Evolutionary conservation across 2,888 invertebrate genomes (phyloP), one percentile per base, ranked within the genome.

Genomic region (Cerastis rubricosa): DNA sequence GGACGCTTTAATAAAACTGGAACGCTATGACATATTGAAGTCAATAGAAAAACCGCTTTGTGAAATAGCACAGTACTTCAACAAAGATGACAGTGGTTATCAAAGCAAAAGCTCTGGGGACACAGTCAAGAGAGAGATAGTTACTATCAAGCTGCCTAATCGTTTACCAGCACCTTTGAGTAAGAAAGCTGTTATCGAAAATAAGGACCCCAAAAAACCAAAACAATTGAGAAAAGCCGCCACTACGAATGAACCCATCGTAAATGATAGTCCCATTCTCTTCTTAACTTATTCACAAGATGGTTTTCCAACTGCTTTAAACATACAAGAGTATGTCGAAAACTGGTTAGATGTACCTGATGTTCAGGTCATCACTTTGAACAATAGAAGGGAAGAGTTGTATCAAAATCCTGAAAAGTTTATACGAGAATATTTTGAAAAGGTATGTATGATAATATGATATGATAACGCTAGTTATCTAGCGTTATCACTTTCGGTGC

Each of bases 251-350:
- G 90, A 90, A 54, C 88, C 91, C 54, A 74, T 89, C 57, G 89
- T 89, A 78, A 94, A 93, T 89, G 93, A 94, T 73, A 88, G 85
- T 54, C 94, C 94, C 29, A 93, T 95, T 76, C 92, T 97, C 64
- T 96, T 97, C 89, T 89, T 97, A 80, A 97, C 97, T 74, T 97
- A 95, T 89, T 94, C 97, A 35, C 95, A 97, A 86, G 97, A 97
- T 92, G 97, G 97, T 25, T 90, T 93, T 65, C 90, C 93, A 70
- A 96, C 95, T 64, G 97, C 97, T 43, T 90, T 94, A 65, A 95
- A 96, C 81, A 95, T 97, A 76, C 93, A 96, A 81, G 94, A 96
- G 75, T 94, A 95, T 94, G 95, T 97, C 40, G 91, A 95, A 51
- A 93, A 91, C 74, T 96, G 96, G 97, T 84, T 92, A 81, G 95